Base-by-base conservation (phyloP, 2,113 vertebrate species). In the Etheostoma spectabile region DNA sequence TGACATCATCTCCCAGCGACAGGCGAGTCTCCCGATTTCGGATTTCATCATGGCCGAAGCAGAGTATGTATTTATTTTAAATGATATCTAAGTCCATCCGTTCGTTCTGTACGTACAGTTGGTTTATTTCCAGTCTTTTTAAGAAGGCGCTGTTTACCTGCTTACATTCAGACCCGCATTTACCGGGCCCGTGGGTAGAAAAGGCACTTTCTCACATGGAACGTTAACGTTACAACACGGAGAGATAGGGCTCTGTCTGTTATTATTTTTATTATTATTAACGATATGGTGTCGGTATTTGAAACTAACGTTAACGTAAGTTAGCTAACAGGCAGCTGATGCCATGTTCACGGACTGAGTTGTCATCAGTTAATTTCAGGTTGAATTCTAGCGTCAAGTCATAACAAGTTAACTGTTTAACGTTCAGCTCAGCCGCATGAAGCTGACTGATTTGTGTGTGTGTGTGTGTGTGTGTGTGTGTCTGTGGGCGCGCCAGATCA, bases 31-130 rank as follows among this genome's bases (percentile, higher is more conserved):
- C 3, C 14, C 1, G 57, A 3, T 2, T 57, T 33, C 67, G 61
- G 57, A 3, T 2, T 57, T 33, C 67, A 61, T 15, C 33, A 80
- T 94, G 94, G 94, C 94, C 0, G 94, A 94, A 57, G 11, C 85
- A 0, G 92, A 90, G 92, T 94, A 75, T 2, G 94, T 91, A 27
- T 73, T 35, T 51, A 1, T 21, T 70, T 51, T 64, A 61, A 21
- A 53, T 46, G 3, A 1, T 46, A 94, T 94, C 93, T 19, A 33
- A 62, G 21, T 67, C 57, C 83, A 94, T 94, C 94, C 42, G 11
- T 0, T 16, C 0, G 8, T 7, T 16, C 5, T 27, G 6, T 42
- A 0, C 0, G 0, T 24, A 2, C 2, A 13, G 1, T 1, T 24
- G 16, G 2, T 13, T n/a, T 6, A 0, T 6, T 51, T 42, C 0